Evolutionary conservation across 2,113 vertebrate genomes (phyloP).

Genomic region (Vidua macroura): DNA sequence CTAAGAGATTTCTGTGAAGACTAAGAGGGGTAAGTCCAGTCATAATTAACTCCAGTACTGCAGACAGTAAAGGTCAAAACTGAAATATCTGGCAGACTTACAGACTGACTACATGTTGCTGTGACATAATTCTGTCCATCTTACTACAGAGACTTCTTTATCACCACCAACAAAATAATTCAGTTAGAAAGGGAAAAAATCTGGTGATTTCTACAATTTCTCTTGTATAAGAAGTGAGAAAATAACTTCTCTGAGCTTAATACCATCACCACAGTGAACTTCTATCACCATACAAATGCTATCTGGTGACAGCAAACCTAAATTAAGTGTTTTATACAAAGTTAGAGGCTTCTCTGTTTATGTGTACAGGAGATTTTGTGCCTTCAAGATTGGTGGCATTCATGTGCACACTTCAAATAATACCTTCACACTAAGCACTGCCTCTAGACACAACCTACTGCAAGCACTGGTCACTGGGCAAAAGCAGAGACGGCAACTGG

Average conservation of each 20-base stretch:
- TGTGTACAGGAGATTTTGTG: neutral
- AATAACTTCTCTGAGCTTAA: neutral
- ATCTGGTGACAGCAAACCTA: neutral
- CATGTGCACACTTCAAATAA: neutral
- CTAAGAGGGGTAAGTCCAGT: neutral
- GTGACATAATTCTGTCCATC: constrained; percentile 50
- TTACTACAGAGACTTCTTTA: constrained; percentile 55
- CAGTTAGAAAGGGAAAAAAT: neutral
- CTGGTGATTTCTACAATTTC: neutral
- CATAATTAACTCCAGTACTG: neutral
- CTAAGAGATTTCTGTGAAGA: neutral
- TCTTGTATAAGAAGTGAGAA: neutral
- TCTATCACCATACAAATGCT: neutral
- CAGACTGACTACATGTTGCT: neutral
- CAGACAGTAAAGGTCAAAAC: constrained; percentile 45
- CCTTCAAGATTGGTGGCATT: neutral
- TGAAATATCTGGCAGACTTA: constrained; percentile 33
- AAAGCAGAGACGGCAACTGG: neutral
- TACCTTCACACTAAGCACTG: neutral
- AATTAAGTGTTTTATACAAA: neutral
- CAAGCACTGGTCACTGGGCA: neutral
- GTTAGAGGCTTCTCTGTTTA: neutral
- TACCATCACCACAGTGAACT: neutral
- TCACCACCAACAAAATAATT: constrained; percentile 8
- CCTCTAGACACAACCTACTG: neutral